phyloP scores from a whole-genome alignment of 2,113 vertebrate genomes.

The human region GRCh38 chr4:19477001-19477500 shows the following conservation, averaged over 20 bases:
- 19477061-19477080: neutral
- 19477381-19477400: neutral
- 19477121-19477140: neutral
- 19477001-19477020: neutral
- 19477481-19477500: neutral
- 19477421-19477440: neutral
- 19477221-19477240: neutral
- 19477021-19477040: neutral
- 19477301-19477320: neutral
- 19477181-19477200: neutral
- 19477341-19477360: neutral
- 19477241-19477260: neutral
- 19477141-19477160: neutral
- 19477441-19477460: neutral
- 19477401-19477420: neutral
- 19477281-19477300: neutral
- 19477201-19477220: neutral
- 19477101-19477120: neutral
- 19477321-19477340: neutral
- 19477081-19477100: neutral
- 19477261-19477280: neutral
- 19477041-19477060: neutral
- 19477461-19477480: neutral
- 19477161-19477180: neutral
- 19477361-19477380: neutral